phyloP scores from a whole-genome alignment of 2,888 invertebrate species.

The Schizotus pectinicornis region DNA sequence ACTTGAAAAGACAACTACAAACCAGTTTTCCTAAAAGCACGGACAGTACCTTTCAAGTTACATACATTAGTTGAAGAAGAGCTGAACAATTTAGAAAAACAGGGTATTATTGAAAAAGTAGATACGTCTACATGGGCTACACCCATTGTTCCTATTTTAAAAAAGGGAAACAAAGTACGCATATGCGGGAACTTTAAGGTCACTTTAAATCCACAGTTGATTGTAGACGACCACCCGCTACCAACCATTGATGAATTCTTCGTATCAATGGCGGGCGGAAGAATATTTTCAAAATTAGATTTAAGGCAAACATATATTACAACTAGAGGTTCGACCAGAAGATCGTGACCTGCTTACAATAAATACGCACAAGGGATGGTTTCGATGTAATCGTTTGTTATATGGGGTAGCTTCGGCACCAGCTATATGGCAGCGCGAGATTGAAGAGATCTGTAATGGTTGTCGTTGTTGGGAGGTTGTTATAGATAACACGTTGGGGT shows the following conservation, averaged over 20 bases:
- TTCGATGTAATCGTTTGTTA: slow-evolving; percentile 13
- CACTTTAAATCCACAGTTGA: not conserved
- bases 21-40: not conserved
- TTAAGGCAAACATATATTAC: slow-evolving; percentile 11
- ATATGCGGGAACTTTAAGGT: slow-evolving; percentile 1
- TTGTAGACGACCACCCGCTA: not conserved
- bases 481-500: too few relatives aligned
- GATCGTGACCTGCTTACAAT: slow-evolving; percentile 25
- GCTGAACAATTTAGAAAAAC: not conserved
- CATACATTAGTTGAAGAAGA: not conserved
- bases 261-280: not conserved
- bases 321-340: slow-evolving; percentile 23
- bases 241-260: slow-evolving; percentile 8
- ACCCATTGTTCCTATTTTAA: not conserved
- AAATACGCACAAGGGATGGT: slow-evolving; percentile 29
- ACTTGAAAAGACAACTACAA: not conserved
- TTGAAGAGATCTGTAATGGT: slow-evolving; percentile 28
- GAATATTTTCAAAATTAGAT: slow-evolving; percentile 1
- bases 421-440: too few relatives aligned
- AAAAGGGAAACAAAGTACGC: not conserved
- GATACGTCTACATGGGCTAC: not conserved
- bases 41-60: not conserved
- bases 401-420: too few relatives aligned
- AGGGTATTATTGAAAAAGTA: not conserved
- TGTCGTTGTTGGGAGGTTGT: too few relatives aligned